Evolutionary conservation across 2,797 vertebrate genomes (phyloP).

Genomic region (Arvicola amphibius): DNA sequence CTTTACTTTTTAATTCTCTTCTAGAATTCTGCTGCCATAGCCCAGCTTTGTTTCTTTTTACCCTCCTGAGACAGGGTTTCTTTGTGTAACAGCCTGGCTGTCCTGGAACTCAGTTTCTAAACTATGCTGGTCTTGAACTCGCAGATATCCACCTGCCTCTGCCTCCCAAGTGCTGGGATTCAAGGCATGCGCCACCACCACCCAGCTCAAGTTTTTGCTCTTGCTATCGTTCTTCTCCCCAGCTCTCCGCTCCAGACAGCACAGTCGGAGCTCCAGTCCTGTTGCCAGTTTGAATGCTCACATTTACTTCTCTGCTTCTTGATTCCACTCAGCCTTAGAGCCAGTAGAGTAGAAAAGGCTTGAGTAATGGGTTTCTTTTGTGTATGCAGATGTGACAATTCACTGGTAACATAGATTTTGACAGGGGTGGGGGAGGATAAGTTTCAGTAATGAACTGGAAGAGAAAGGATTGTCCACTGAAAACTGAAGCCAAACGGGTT

Average conservation of each 20-base stretch:
- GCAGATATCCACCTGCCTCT: neutral
- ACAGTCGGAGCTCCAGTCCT: neutral
- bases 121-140: neutral
- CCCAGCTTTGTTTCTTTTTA: neutral
- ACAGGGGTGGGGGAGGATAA: neutral
- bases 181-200: neutral
- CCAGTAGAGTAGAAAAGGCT: neutral
- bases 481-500: conserved; percentile 28
- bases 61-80: neutral
- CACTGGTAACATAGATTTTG: neutral
- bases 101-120: neutral
- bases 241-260: neutral
- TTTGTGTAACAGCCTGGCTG: neutral
- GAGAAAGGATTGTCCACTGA: conserved; percentile 11
- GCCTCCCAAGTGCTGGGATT: neutral
- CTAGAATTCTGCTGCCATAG: neutral
- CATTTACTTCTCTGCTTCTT: neutral
- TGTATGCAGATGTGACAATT: neutral
- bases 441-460: conserved; percentile 12
- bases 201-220: neutral
- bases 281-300: neutral
- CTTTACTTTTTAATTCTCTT: neutral
- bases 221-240: neutral
- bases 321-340: neutral
- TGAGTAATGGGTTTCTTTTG: neutral